Conservation (phyloP, 2,113 vertebrate species). For the Pycnonotus jocosus region DNA sequence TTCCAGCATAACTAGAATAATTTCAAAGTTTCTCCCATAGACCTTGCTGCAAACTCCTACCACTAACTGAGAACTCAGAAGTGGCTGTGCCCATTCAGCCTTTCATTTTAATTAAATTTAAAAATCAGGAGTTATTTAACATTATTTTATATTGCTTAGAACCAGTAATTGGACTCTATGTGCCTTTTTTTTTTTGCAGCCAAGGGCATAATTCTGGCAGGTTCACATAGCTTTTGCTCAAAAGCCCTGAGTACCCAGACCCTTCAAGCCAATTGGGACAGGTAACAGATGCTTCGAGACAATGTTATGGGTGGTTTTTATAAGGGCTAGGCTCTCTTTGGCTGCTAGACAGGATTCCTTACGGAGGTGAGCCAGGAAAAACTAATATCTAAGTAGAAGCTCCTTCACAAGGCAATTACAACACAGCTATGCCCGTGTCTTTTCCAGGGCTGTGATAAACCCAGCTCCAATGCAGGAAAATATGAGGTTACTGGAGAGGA, state of each 20-base stretch:
- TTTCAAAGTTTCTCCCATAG: not conserved
- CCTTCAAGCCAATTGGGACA: not conserved
- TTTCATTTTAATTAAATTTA: slow-evolving; percentile 52
- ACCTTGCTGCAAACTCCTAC: not conserved
- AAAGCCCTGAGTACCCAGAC: not conserved
- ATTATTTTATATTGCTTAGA: slow-evolving; percentile 47
- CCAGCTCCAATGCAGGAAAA: not conserved
- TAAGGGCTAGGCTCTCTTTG: not conserved
- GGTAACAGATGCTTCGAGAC: not conserved
- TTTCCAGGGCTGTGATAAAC: not conserved
- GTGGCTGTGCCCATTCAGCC: not conserved
- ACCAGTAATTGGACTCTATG: slow-evolving; percentile 30
- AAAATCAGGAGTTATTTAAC: slow-evolving; percentile 36
- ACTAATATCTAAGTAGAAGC: slow-evolving; percentile 12
- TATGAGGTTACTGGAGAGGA: not conserved
- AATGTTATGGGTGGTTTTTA: not conserved
- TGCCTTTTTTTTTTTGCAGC: not conserved
- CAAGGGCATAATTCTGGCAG: slow-evolving; percentile 35
- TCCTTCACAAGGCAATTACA: slow-evolving; percentile 1
- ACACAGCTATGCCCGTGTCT: not conserved
- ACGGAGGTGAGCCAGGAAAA: slow-evolving; percentile 7
- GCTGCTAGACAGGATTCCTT: slow-evolving; percentile 28
- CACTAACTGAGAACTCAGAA: not conserved
- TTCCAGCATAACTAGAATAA: not conserved
- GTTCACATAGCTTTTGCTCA: slow-evolving; percentile 14